Evolutionary conservation across 2,888 invertebrate genomes (phyloP), one percentile per base, ranked within the genome.

Genomic region (Pegoplata infirma): DNA sequence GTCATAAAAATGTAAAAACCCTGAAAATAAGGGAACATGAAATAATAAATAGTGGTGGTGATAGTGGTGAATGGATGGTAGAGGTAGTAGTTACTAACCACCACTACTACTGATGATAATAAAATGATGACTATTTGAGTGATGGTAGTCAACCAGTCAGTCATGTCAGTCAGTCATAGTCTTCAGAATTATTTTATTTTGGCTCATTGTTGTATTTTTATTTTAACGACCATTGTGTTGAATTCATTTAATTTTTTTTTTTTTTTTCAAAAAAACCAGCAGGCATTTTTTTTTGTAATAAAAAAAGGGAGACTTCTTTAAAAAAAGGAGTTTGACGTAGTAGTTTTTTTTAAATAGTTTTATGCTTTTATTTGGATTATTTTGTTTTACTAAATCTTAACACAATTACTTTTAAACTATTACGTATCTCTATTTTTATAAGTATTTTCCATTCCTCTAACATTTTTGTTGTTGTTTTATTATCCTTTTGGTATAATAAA

Each of bases 71-170:
- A 23, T 44, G 21, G 16, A 5, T 14, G 17, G 10, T 19, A n/a
- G 32, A 32, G 12, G 16, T 28, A 2, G 40, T 47, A 25, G n/a
- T n/a, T n/a, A n/a, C n/a, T n/a, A n/a, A 25, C 25, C n/a, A n/a
- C n/a, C n/a, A n/a, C n/a, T n/a, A n/a, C n/a, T n/a, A 32, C 32
- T 61, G 46, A 19, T 19, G 61, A 63, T 67, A 49, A 72, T 67
- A 55, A 67, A 72, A 67, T 76, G 53, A 77, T 72, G 56, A 49
- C 64, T 69, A 74, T 66, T 66, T 67, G 49, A 67, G 46, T 59
- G 59, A 74, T 73, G 61, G 63, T 19, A 69, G 63, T 28, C 19
- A 47, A 40, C 46, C 2, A 40, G 5, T 10, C 12, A 2, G 53
- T 49, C 40, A 28, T 58, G 64, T 63, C 51, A 36, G 10, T 40